Evolutionary conservation across 2,113 vertebrate genomes (phyloP), one percentile per base, ranked within the genome.

Genomic region (Arothron firmamentum): DNA sequence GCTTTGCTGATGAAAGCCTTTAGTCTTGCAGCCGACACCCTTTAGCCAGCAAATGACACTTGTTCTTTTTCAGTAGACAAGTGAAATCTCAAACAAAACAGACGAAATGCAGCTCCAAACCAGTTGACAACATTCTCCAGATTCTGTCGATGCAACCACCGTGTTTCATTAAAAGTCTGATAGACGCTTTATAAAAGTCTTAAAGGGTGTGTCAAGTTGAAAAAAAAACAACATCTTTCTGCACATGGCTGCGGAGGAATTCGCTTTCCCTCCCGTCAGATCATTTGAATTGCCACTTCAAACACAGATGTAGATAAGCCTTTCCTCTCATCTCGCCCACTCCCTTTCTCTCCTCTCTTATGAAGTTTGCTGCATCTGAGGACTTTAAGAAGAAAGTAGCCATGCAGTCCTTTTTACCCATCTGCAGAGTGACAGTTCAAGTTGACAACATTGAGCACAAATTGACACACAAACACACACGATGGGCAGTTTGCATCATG

Each of bases 261-360:
- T 82, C 80, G 76, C 74, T 78, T 87, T 80, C 88, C 79, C 81
- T 65, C 84, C 79, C 85, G 77, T 85, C 83, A 88, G 81, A 89
- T 89, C 77, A 86, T 87, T 90, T 88, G 85, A 88, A 88, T 90
- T 87, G 75, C 75, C 77, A 78, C 82, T 74, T 83, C 79, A 83
- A 85, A 83, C 77, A 74, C 62, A 75, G 74, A 83, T 75, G 61
- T 74, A 84, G 80, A 86, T 82, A 78, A 86, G 81, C 77, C 57
- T 73, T 74, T 79, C 77, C 79, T 86, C 82, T 86, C 83, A 85
- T 88, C 84, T 83, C 69, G 58, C 53, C 0, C 65, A 59, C 65
- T 66, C 67, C 60, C 52, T 31, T 18, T 66, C 75, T 56, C 59
- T 75, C 62, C 55, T 53, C 69, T 80, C 69, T 64, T 79, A 75